These are phyloP conservation scores for Catotricha subobsoleta DNA, from an alignment of 2,888 invertebrate species.

Conservation along the genomic window DNA sequence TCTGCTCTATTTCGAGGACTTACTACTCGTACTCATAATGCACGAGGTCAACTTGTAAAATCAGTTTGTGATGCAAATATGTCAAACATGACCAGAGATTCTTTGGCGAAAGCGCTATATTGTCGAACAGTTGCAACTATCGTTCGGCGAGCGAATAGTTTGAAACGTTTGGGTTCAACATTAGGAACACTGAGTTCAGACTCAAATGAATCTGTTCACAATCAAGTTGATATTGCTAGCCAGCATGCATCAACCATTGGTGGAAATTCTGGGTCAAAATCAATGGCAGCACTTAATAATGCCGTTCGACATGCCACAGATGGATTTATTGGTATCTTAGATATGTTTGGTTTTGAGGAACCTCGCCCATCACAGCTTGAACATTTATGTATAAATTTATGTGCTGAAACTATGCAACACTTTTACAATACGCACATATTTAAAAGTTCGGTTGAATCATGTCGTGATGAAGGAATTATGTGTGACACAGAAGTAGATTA, in stretches of 20 bases:
- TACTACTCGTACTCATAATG: slow-evolving; percentile 63
- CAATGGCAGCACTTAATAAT: slow-evolving; percentile 81
- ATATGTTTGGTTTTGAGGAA: slow-evolving; percentile 95
- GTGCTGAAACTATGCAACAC: slow-evolving; percentile 95
- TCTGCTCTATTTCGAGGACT: slow-evolving; percentile 46
- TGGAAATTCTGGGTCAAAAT: slow-evolving; percentile 64
- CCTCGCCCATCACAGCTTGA: slow-evolving; percentile 78
- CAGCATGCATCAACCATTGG: slow-evolving; percentile 73
- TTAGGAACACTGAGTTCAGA: slow-evolving; percentile 76
- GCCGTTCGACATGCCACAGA: slow-evolving; percentile 85
- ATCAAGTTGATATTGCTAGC: slow-evolving; percentile 66
- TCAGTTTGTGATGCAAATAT: slow-evolving; percentile 69
- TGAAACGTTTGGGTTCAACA: slow-evolving; percentile 69
- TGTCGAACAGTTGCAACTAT: slow-evolving; percentile 89
- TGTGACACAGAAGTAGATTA: slow-evolving; percentile 84
- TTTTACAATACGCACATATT: slow-evolving; percentile 96
- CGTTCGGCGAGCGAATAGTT: slow-evolving; percentile 78
- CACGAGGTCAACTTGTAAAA: slow-evolving; percentile 59
- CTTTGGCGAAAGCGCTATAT: slow-evolving; percentile 79
- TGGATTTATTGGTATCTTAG: slow-evolving; percentile 86
- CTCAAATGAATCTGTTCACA: slow-evolving; percentile 80
- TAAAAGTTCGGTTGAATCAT: slow-evolving; percentile 83
- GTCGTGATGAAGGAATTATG: slow-evolving; percentile 79
- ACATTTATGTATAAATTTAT: slow-evolving; percentile 85
- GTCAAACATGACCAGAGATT: slow-evolving; percentile 76